Evolutionary conservation across 2,113 vertebrate genomes (phyloP), one percentile per base, ranked within the genome.

Genomic region (Sceloporus undulatus): DNA sequence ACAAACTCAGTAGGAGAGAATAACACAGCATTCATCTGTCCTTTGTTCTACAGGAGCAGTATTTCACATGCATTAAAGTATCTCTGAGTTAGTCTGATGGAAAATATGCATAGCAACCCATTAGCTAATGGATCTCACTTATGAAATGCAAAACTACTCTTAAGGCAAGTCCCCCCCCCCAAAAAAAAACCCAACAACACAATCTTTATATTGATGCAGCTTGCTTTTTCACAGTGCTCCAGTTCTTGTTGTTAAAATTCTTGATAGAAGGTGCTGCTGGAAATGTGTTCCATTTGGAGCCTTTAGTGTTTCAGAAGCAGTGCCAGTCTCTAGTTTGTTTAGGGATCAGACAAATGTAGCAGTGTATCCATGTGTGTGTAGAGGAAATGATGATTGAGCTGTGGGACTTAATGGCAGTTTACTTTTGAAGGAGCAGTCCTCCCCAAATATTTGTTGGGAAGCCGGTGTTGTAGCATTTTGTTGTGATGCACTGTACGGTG

Each of bases 21-120:
- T 86, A 82, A 65, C 74, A 87, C 38, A 83, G 81, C 71, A 40
- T 92, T 88, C 76, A 0, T 0, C 68, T 84, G 21, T 86, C 48
- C 85, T 87, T 88, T 81, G 89, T 90, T 89, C 87, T 38, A 9
- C 0, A 40, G 16, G 91, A 71, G 71, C 84, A 75, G 86, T 68
- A 90, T 91, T 75, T 85, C 85, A 2, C 88, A 38, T 83, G 78
- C 5, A 10, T 9, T 0, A 5, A 38, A 23, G 27, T 85, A 19
- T 75, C 76, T 0, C 80, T 87, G 86, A 74, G 76, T 23, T 82
- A 81, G 89, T 87, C n/a, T 11, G 8, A 59, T 11, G 52, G n/a
- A 87, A 81, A 80, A 74, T 27, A 34, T 75, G 7, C 42, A n/a
- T 2, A 13, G 62, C 62, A n/a, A 48, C 52, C 62, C 19, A 0